These are phyloP conservation scores for Coccyzus lansbergi DNA, from an alignment of 2,797 vertebrate genomes.

Conservation along the genomic window DNA sequence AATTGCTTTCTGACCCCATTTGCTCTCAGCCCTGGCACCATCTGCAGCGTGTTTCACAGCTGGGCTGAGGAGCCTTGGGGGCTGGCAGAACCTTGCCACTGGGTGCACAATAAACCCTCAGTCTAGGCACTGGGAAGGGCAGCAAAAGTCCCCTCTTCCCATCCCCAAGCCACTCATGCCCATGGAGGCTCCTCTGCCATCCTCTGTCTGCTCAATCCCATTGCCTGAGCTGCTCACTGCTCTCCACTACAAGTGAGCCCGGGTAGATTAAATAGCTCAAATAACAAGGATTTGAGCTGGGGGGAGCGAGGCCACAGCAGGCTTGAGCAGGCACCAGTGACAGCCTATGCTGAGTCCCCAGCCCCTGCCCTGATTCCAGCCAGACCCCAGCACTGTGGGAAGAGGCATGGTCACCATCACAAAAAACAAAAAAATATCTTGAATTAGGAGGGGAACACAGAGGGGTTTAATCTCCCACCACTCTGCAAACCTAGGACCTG, in stretches of 20 bases:
- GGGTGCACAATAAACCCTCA: not conserved
- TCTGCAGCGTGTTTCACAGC: not conserved
- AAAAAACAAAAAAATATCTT: not conserved
- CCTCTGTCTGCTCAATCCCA: not conserved
- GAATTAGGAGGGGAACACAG: not conserved
- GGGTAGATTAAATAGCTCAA: not conserved
- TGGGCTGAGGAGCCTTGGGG: not conserved
- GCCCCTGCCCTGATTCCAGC: not conserved
- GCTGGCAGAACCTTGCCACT: not conserved
- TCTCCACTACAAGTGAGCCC: not conserved
- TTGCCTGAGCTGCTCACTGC: not conserved
- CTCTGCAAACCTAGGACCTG: accelerated
- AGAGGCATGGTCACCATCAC: not conserved
- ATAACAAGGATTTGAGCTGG: not conserved
- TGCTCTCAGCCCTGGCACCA: not conserved
- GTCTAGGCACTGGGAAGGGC: not conserved
- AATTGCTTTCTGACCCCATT: not conserved
- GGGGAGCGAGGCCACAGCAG: accelerated
- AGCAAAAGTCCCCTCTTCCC: not conserved
- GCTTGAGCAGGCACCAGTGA: not conserved
- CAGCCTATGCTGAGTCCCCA: not conserved
- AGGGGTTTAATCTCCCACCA: not conserved
- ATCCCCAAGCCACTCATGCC: accelerated
- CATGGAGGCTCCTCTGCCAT: accelerated
- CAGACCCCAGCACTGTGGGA: not conserved